Conservation (phyloP, 2,888 invertebrate genomes). For the Amblyjoppa fuscipennis region DNA sequence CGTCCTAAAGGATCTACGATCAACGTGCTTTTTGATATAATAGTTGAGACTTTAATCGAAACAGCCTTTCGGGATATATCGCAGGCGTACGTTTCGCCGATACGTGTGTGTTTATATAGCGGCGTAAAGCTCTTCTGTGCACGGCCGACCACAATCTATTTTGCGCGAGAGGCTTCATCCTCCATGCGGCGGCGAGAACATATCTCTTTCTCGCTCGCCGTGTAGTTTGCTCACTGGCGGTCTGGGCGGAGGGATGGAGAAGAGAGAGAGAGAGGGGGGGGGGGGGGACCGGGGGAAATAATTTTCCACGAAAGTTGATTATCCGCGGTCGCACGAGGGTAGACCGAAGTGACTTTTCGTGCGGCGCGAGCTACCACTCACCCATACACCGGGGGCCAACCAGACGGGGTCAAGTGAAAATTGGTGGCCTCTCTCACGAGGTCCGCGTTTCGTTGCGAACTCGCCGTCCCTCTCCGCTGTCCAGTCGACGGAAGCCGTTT, state of each 20-base stretch:
- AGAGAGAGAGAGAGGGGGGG: not conserved
- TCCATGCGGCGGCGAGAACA: not conserved
- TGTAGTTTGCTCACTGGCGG: conserved; percentile 16
- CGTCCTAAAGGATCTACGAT: not conserved
- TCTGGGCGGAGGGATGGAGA: not conserved
- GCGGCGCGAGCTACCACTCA: conserved; percentile 29
- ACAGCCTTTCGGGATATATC: conserved; percentile 25
- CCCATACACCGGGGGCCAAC: not conserved
- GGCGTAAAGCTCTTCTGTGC: conserved; percentile 23
- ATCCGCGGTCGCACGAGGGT: conserved; percentile 53
- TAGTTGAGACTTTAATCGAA: conserved; percentile 40
- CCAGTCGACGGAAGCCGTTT: conserved; percentile 36
- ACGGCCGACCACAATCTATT: conserved; percentile 62
- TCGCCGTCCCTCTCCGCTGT: not conserved
- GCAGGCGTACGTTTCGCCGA: conserved; percentile 17
- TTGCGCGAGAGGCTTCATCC: conserved; percentile 55
- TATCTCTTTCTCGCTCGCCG: conserved; percentile 18
- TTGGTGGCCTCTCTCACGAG: conserved; percentile 43
- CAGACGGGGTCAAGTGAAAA: conserved; percentile 60
- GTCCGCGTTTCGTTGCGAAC: conserved; percentile 21
- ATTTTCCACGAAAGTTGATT: conserved; percentile 66
- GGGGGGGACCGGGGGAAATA: conserved; percentile 34
- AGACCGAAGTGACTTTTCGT: conserved; percentile 61
- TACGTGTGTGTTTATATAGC: conserved; percentile 16
- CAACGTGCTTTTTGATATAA: conserved; percentile 33